A percentile compares a stretch with the other conserved stretches of the same genome.
Evolutionary conservation across 1,140 invertebrate species (phyloP).

Genomic region (Helicorthomorpha holstii): DNA sequence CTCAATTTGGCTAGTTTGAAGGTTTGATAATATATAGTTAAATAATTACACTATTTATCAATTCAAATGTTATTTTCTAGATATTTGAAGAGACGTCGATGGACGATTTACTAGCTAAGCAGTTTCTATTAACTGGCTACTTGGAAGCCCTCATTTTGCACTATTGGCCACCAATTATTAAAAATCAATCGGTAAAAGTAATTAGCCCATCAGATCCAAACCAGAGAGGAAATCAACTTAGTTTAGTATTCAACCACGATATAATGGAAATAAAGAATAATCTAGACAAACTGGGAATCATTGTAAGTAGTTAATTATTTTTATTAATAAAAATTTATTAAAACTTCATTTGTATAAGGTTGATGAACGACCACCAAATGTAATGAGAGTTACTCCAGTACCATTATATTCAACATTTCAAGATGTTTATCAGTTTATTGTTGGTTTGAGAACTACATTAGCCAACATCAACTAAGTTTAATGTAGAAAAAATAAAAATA

Average conservation of each 20-base stretch:
- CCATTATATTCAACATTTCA: conserved; percentile 38
- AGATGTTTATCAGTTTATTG: conserved; percentile 32
- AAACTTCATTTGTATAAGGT: conserved; percentile 22
- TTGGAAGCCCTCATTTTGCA: conserved; percentile 28
- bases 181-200: conserved; percentile 23
- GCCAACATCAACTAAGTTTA: too few relatives aligned
- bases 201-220: conserved; percentile 34
- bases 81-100: conserved; percentile 34
- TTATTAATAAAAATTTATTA: conserved; percentile 1
- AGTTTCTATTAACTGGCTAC: conserved; percentile 37
- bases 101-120: conserved; percentile 29
- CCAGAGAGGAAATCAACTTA: conserved; percentile 37
- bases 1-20: conserved; percentile 32
- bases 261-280: conserved; percentile 28
- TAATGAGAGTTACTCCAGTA: conserved; percentile 33
- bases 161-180: background rate
- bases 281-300: conserved; percentile 31
- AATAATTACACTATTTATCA: background rate
- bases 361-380: conserved; percentile 33
- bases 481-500: too few relatives aligned
- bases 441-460: too few relatives aligned
- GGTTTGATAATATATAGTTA: conserved; percentile 17
- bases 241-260: conserved; percentile 26
- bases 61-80: conserved; percentile 17
- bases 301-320: conserved; percentile 26